phyloP scores from a whole-genome alignment of 2,888 invertebrate species.

The Tubulanus polymorphus region DNA sequence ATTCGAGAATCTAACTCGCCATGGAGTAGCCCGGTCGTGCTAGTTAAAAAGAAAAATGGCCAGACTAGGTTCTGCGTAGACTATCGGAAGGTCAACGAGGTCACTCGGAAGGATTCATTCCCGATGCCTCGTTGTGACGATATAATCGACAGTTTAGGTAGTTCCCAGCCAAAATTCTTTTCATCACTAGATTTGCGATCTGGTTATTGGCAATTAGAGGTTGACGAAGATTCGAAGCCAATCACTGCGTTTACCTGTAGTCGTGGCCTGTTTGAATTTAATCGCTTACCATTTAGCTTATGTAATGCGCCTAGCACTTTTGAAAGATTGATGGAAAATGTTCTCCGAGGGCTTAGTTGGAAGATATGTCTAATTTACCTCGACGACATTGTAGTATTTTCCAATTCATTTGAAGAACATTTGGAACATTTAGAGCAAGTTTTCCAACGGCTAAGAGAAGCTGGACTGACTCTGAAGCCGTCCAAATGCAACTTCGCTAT shows the following conservation, averaged over 20 bases:
- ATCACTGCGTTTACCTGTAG: conserved; percentile 8
- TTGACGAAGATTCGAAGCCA: background rate
- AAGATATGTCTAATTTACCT: conserved; percentile 9
- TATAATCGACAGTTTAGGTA: conserved; percentile 6
- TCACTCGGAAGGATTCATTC: background rate
- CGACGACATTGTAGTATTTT: conserved; percentile 11
- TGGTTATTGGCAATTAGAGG: background rate
- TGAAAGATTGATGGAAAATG: conserved; percentile 11
- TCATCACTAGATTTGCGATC: background rate
- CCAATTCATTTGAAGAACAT: conserved; percentile 6
- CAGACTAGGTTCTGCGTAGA: background rate
- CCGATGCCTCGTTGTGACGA: background rate
- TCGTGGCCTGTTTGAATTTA: conserved; percentile 9
- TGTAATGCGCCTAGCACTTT: conserved; percentile 8
- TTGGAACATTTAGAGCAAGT: conserved; percentile 5
- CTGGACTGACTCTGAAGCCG: conserved; percentile 11
- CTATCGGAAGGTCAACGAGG: background rate
- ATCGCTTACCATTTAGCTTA: conserved; percentile 8
- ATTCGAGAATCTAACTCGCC: background rate
- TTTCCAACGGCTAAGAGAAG: conserved; percentile 3
- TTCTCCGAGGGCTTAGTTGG: conserved; percentile 7
- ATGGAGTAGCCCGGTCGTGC: background rate
- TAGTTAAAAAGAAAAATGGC: background rate
- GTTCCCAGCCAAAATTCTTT: background rate
- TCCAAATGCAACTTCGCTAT: conserved; percentile 8